Evolutionary conservation across 2,888 invertebrate genomes (phyloP).

Genomic region (Oithona nana): DNA sequence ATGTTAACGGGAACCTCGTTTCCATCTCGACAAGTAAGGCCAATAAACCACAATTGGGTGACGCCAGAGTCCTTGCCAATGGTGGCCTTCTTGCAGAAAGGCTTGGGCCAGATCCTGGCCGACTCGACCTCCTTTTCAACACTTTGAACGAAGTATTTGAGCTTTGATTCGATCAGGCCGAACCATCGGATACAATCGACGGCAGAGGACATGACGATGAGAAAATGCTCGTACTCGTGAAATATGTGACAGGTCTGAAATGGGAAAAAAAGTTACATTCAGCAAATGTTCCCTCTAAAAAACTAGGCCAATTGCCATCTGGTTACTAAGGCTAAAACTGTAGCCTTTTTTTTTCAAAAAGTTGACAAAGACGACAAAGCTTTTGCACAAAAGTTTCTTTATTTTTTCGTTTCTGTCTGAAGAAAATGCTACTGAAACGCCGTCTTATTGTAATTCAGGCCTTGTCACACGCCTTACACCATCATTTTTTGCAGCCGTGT

Average conservation of each 20-base stretch:
- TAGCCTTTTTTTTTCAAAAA: no score
- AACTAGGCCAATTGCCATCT: no score
- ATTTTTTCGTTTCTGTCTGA: no score
- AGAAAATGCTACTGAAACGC: no score
- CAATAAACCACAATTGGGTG: constrained; percentile 13
- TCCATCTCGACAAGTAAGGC: constrained; percentile 4
- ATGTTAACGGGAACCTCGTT: background rate
- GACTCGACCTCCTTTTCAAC: background rate
- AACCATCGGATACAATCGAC: constrained; percentile 4
- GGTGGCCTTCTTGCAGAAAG: background rate
- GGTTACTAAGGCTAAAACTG: no score
- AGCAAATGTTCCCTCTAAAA: background rate
- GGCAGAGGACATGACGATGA: constrained; percentile 9
- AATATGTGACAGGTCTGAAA: constrained; percentile 12
- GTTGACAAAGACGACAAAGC: no score
- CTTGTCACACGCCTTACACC: no score
- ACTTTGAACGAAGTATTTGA: constrained; percentile 6
- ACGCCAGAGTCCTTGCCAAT: background rate
- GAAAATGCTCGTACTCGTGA: constrained; percentile 14
- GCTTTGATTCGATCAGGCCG: constrained; percentile 12
- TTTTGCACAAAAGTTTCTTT: background rate
- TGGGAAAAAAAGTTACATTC: background rate
- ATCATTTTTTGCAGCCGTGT: no score
- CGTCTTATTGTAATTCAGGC: no score
- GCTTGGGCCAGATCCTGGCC: constrained; percentile 14